These are phyloP conservation scores for Gadopsis marmoratus DNA, from an alignment of 2,797 vertebrate genomes.

Conservation along the genomic window DNA sequence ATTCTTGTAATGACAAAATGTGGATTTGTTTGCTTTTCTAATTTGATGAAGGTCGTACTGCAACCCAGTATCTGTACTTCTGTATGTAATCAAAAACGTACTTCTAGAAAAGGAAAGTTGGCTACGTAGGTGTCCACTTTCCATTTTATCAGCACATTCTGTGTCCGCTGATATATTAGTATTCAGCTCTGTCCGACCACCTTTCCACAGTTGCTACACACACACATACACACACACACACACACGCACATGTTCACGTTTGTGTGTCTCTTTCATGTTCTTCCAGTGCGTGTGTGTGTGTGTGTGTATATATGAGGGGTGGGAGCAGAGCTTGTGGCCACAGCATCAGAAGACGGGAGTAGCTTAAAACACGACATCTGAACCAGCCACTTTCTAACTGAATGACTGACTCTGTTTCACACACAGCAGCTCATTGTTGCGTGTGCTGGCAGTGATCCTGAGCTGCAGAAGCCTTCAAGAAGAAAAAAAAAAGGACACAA, in stretches of 20 bases:
- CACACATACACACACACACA: constrained; percentile 7
- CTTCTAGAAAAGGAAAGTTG: background rate
- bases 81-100: background rate
- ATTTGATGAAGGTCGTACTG: background rate
- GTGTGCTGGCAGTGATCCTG: constrained; percentile 15
- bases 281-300: constrained; percentile 15
- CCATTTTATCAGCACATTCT: background rate
- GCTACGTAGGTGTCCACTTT: background rate
- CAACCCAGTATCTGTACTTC: background rate
- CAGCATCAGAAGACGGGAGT: constrained; percentile 60
- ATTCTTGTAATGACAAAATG: constrained; percentile 13
- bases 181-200: constrained; percentile 7
- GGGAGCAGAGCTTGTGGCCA: constrained; percentile 59
- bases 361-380: constrained; percentile 52
- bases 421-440: constrained; percentile 50
- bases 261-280: constrained; percentile 59
- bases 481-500: background rate
- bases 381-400: constrained; percentile 33
- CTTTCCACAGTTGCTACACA: background rate
- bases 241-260: background rate
- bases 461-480: constrained; percentile 7
- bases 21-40: background rate
- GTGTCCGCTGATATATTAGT: constrained; percentile 3
- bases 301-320: background rate
- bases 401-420: constrained; percentile 47